Evolutionary conservation across 2,888 invertebrate species (phyloP), one percentile per base, ranked within the genome.

Genomic region (Ormia ochracea): DNA sequence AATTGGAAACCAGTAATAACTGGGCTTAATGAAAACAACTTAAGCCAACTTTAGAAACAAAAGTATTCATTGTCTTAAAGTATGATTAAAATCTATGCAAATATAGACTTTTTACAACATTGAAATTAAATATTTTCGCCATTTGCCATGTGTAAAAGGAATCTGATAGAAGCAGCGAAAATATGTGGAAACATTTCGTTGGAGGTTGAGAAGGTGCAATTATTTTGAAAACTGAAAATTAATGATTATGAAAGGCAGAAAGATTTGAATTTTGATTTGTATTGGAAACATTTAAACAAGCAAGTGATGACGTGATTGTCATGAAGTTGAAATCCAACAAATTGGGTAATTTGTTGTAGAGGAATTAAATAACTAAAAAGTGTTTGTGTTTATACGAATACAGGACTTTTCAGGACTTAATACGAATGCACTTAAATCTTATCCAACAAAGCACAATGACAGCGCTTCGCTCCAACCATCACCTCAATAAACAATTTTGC

Each of bases 51-150:
- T 28, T n/a, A 17, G 58, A 78, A 69, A 63, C 38, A 72, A 68
- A 68, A 65, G 41, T 68, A 58, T 63, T 76, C 76, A 80, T 80
- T 80, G 80, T 80, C 36, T 80, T 72, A 63, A 72, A 80, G 72
- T 76, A 72, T 68, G 80, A 80, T 80, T 58, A 80, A 76, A 76
- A 80, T 80, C 80, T 80, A 80, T 80, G 80, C 80, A 80, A 76
- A 80, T 80, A 76, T 76, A 76, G 48, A 72, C 59, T 76, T 80
- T 76, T 76, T 76, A 68, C 48, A 50, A 41, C 76, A 70, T 41
- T 63, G 76, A 76, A 80, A 68, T 76, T 69, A 76, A 76, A 63
- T 70, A 70, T 66, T 66, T 74, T 50, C 36, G 28, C 56, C 31
- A 17, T 17, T 56, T 56, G 65, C n/a, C 19, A 50, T 26, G 52